These are phyloP conservation scores for Mesocricetus auratus DNA, from an alignment of 2,113 vertebrate genomes.

Conservation along the genomic window DNA sequence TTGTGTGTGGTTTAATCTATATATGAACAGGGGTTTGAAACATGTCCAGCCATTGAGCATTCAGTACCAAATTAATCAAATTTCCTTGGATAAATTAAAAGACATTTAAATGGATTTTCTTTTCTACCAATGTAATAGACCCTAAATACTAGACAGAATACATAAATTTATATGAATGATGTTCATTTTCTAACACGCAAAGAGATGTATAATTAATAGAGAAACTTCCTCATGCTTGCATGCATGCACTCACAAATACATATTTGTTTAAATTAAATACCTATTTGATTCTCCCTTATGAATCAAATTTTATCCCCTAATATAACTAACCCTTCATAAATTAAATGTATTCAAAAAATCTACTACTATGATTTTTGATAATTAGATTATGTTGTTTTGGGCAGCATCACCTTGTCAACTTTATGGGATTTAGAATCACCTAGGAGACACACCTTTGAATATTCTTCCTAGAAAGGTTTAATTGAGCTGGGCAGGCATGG, in stretches of 20 bases:
- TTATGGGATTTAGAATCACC: background rate
- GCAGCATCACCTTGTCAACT: background rate
- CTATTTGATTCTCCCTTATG: background rate
- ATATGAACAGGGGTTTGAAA: background rate
- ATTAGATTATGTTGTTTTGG: background rate
- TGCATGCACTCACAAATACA: background rate
- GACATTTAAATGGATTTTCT: background rate
- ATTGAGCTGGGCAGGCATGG: too few relatives aligned
- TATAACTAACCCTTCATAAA: background rate
- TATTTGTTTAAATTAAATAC: background rate
- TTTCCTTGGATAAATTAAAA: conserved; percentile 5
- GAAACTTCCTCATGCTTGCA: background rate
- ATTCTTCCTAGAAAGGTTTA: background rate
- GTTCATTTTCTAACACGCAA: background rate
- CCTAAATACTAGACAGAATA: background rate
- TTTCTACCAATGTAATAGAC: background rate
- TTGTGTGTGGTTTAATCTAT: background rate
- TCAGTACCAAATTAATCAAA: background rate
- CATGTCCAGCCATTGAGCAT: background rate
- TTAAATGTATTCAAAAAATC: background rate
- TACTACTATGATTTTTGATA: background rate
- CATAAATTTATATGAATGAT: background rate
- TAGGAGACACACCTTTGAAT: background rate
- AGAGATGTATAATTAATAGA: background rate
- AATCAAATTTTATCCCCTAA: background rate